Evolutionary conservation across 2,888 invertebrate species (phyloP).

Genomic region (Melitaea athalia): DNA sequence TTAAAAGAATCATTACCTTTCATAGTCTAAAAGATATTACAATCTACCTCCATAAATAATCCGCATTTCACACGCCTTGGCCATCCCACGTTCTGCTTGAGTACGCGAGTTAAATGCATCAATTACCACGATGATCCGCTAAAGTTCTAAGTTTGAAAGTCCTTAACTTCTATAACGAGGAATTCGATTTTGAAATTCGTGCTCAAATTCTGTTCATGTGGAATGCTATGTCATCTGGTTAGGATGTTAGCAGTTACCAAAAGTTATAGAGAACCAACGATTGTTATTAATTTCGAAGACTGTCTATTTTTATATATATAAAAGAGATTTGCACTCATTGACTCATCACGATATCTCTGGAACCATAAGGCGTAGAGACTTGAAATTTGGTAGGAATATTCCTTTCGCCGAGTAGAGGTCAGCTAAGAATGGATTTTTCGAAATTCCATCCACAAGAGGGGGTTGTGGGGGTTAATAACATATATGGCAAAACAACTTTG

Average conservation of each 20-base stretch:
- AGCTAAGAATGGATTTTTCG: too few relatives aligned
- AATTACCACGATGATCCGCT: slow-evolving; percentile 12
- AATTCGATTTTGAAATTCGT: not conserved
- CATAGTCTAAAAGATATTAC: not conserved
- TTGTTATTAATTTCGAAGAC: not conserved
- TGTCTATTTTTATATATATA: not conserved
- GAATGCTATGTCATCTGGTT: slow-evolving; percentile 1
- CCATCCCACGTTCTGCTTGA: not conserved
- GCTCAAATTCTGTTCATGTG: not conserved
- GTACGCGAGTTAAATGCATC: not conserved
- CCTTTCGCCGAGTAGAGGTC: too few relatives aligned
- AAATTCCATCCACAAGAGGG: too few relatives aligned
- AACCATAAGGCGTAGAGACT: too few relatives aligned
- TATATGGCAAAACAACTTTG: too few relatives aligned
- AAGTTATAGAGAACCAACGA: not conserved
- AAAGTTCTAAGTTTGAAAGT: slow-evolving; percentile 2
- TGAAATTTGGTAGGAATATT: too few relatives aligned
- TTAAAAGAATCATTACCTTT: not conserved
- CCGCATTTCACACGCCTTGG: not conserved
- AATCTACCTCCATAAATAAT: not conserved
- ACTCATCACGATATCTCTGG: too few relatives aligned
- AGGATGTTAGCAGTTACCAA: not conserved
- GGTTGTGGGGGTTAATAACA: too few relatives aligned
- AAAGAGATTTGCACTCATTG: too few relatives aligned
- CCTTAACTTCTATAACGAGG: slow-evolving; percentile 1